phyloP scores from a whole-genome alignment of 2,888 invertebrate species.

The Cheilosia impressa region DNA sequence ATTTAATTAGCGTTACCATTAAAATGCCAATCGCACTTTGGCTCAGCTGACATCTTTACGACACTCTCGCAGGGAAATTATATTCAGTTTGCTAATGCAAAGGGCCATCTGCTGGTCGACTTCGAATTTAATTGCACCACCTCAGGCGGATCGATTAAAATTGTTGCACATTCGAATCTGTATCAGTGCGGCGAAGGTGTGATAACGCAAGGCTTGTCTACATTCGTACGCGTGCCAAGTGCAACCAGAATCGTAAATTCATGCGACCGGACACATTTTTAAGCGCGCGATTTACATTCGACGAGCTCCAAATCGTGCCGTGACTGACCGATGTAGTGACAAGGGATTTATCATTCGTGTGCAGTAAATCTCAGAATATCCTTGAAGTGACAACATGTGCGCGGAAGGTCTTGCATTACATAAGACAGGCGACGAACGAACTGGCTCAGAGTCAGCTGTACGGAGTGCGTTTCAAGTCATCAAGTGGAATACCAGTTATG shows the following conservation, averaged over 20 bases:
- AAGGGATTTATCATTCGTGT: conserved; percentile 22
- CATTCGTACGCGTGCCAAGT: background rate
- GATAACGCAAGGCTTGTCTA: conserved; percentile 8
- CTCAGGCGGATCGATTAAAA: conserved; percentile 39
- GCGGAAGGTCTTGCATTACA: conserved; percentile 34
- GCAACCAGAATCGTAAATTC: conserved; percentile 32
- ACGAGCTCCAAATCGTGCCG: conserved; percentile 52
- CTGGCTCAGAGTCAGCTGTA: background rate
- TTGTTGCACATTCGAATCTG: conserved; percentile 37
- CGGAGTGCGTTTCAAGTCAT: background rate
- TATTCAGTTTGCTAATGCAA: conserved; percentile 2
- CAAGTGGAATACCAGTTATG: background rate
- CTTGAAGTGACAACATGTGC: conserved; percentile 34
- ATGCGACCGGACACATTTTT: conserved; percentile 49
- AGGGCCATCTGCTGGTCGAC: conserved; percentile 14
- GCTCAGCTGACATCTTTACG: conserved; percentile 27
- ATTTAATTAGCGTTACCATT: conserved; percentile 26
- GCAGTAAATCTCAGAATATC: conserved; percentile 36
- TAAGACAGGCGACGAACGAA: conserved; percentile 16
- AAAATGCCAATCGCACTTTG: conserved; percentile 7
- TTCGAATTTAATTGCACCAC: conserved; percentile 3
- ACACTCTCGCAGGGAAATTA: conserved; percentile 13
- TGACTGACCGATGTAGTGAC: conserved; percentile 46
- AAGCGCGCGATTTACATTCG: conserved; percentile 51
- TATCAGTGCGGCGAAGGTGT: conserved; percentile 1